Percentiles rank a stretch among this genome's conserved stretches.
Evolutionary conservation across 2,888 invertebrate genomes (phyloP).

Genomic region (Lapara coniferarum): DNA sequence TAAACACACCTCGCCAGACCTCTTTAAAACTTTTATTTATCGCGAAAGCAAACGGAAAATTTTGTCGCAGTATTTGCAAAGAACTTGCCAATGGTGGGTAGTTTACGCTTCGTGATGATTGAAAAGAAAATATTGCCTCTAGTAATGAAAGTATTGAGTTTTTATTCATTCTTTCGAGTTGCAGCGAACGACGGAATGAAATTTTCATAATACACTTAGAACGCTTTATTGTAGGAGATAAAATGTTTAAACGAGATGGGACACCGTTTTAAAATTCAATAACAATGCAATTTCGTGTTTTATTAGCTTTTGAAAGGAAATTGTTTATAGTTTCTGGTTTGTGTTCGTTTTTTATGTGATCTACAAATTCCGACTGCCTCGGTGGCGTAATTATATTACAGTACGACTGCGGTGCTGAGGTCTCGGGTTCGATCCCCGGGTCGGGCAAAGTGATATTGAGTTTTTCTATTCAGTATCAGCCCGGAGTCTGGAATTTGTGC

Average conservation of each 20-base stretch:
- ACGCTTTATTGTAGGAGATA: conserved; percentile 6
- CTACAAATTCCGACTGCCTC: no score
- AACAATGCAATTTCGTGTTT: conserved; percentile 4
- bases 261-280: conserved; percentile 16
- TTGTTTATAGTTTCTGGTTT: not conserved
- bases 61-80: conserved; percentile 25
- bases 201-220: conserved; percentile 15
- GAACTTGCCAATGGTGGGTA: conserved; percentile 30
- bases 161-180: conserved; percentile 21
- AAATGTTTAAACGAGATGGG: not conserved
- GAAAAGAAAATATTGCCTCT: conserved; percentile 34
- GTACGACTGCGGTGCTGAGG: no score
- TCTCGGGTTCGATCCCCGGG: no score
- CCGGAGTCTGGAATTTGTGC: no score
- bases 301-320: not conserved
- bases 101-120: conserved; percentile 33
- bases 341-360: not conserved
- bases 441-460: no score
- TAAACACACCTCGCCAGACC: not conserved
- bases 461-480: no score
- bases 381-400: no score
- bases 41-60: not conserved
- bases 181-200: not conserved
- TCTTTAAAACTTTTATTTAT: not conserved
- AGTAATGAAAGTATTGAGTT: conserved; percentile 25